Base-by-base conservation (phyloP, 2,797 vertebrate species). In the Salarias fasciatus region DNA sequence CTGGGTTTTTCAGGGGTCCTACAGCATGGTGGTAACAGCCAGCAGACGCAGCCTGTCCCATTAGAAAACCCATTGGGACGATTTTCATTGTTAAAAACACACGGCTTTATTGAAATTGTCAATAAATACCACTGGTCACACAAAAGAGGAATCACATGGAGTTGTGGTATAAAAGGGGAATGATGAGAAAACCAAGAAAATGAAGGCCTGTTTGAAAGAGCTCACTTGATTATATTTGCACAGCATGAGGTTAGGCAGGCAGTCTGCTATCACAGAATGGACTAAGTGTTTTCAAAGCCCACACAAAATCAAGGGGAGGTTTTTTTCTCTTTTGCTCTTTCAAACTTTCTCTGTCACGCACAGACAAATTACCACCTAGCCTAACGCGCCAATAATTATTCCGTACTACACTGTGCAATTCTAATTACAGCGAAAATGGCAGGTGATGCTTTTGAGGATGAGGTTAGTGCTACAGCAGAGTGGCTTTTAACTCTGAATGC, bases 211-310 rank as follows among this genome's bases (percentile, higher is more conserved):
- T 43, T 71, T 56, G 46, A 72, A 83, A 24, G 67, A 72, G 53
- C 63, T 75, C 44, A 41, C 55, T 71, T 18, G 42, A 80, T 78
- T 80, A 58, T 67, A 75, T 79, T 74, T 73, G 66, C 70, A 58
- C 80, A 76, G 76, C 63, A 13, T 68, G 76, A 80, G 60, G 80
- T 48, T 36, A 80, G 71, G 66, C 65, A 45, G 72, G 47, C 65
- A 14, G 68, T 57, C 69, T 72, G 70, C 68, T 41, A 45, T 53
- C 73, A 65, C 55, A 49, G 30, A 77, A 75, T 28, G 66, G 75
- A 81, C 77, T 56, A 54, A 69, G 40, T 40, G 3, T 52, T 70
- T 61, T 50, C 35, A 75, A 73, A 81, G 28, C 81, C 75, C 72
- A 80, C 79, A 72, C 73, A 69, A 54, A 69, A 77, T 47, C 68